Evolutionary conservation across 2,797 vertebrate species (phyloP).

Genomic region (Peromyscus eremicus): DNA sequence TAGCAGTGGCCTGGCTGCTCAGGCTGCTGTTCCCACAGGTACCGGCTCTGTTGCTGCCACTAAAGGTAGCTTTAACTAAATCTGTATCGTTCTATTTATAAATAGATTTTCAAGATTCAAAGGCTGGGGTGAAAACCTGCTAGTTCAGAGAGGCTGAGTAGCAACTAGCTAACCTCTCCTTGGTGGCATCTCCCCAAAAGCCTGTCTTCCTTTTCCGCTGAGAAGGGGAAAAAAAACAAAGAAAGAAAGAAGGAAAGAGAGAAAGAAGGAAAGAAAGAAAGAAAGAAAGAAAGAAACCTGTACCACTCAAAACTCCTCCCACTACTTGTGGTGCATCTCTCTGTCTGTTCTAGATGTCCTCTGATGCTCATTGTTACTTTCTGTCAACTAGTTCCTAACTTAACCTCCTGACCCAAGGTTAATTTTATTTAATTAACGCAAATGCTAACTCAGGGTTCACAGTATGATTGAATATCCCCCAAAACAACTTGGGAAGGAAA

Average conservation of each 20-base stretch:
- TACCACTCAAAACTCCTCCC: background rate
- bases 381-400: background rate
- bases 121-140: background rate
- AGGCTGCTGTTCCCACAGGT: background rate
- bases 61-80: background rate
- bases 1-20: background rate
- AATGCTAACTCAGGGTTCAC: background rate
- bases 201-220: background rate
- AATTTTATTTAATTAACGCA: background rate
- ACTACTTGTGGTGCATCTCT: background rate
- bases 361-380: background rate
- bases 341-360: background rate
- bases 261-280: rapidly evolving
- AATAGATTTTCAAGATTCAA: background rate
- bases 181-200: background rate
- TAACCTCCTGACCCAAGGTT: background rate
- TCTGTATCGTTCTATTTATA: background rate
- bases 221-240: background rate
- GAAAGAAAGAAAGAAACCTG: background rate
- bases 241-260: too few relatives aligned
- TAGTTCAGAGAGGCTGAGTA: too few relatives aligned
- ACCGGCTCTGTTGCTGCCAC: background rate
- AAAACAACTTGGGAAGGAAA: background rate
- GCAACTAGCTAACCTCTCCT: too few relatives aligned
- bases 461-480: background rate